phyloP scores from a whole-genome alignment of 2,888 invertebrate species.

The Epirrita christyi region DNA sequence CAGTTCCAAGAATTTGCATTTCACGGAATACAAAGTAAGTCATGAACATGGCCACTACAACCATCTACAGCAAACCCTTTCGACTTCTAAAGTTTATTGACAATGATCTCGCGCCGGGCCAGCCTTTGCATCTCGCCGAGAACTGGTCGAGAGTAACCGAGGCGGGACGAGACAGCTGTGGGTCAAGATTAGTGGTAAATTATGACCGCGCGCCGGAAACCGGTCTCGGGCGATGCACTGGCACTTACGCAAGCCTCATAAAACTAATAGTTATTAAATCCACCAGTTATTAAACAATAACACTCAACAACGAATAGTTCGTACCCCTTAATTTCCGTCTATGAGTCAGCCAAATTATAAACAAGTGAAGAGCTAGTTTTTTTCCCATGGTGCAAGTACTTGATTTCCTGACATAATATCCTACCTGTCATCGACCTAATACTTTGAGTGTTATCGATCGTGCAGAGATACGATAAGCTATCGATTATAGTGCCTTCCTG shows the following conservation, averaged over 20 bases:
- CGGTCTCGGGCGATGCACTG: conserved; percentile 72
- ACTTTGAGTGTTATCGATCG: conserved; percentile 72
- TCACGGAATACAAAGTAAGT: conserved; percentile 6
- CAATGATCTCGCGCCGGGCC: conserved; percentile 52
- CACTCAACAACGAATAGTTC: conserved; percentile 18
- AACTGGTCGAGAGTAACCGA: conserved; percentile 53
- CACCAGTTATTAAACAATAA: conserved; percentile 45
- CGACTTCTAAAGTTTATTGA: conserved; percentile 55
- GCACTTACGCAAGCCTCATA: conserved; percentile 54
- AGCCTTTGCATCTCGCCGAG: conserved; percentile 50
- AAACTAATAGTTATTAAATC: conserved; percentile 48
- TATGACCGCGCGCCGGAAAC: conserved; percentile 61
- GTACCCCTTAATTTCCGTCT: conserved; percentile 31
- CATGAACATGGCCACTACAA: conserved; percentile 34
- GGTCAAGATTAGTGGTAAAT: conserved; percentile 80
- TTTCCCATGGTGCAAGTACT: conserved; percentile 10
- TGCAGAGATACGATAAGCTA: conserved; percentile 61
- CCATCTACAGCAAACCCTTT: conserved; percentile 59
- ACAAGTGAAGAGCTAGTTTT: background rate
- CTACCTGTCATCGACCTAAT: conserved; percentile 36
- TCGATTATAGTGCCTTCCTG: no score
- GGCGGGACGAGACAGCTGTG: conserved; percentile 62
- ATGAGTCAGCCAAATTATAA: conserved; percentile 38
- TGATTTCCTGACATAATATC: conserved; percentile 3
- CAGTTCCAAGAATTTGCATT: conserved; percentile 10